Percentiles rank a stretch among this genome's conserved stretches.
Conservation (phyloP, 2,797 vertebrate genomes). For the Peromyscus eremicus region DNA sequence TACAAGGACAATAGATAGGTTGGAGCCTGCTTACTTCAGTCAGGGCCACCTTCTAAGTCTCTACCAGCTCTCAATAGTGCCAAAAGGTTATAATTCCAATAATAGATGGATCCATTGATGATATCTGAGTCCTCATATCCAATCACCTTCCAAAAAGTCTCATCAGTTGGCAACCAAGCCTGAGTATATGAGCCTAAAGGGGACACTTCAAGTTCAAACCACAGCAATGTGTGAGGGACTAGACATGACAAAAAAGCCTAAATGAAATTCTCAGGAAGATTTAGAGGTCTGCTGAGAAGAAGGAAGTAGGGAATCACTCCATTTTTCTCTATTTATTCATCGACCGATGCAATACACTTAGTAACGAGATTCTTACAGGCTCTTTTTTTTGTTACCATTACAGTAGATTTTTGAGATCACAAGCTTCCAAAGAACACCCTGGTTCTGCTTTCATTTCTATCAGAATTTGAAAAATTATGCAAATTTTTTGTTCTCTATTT, state of each 20-base stretch:
- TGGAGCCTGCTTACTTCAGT: background rate
- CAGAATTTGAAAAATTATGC: background rate
- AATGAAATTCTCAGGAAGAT: constrained; percentile 14
- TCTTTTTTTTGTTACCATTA: constrained; percentile 65
- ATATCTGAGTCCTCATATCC: background rate
- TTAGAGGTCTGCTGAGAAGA: background rate
- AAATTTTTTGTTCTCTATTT: constrained; percentile 27
- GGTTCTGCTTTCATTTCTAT: constrained; percentile 33
- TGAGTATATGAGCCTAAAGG: background rate
- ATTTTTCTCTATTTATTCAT: background rate
- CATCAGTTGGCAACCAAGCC: background rate
- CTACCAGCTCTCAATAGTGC: background rate
- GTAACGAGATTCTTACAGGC: constrained; percentile 55
- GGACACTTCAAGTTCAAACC: background rate
- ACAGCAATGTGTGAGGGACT: background rate
- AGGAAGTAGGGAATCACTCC: constrained; percentile 48
- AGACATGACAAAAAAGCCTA: constrained; percentile 13
- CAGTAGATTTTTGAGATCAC: constrained; percentile 19
- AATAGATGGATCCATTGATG: background rate
- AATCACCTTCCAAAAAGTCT: background rate
- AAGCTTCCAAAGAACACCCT: background rate
- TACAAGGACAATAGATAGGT: background rate
- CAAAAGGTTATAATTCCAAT: background rate
- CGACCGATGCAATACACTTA: constrained; percentile 66
- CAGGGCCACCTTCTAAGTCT: background rate